Percentiles rank a stretch among this genome's conserved stretches.
Conservation (phyloP, 2,113 vertebrate genomes). For the Gopherus evgoodei region DNA sequence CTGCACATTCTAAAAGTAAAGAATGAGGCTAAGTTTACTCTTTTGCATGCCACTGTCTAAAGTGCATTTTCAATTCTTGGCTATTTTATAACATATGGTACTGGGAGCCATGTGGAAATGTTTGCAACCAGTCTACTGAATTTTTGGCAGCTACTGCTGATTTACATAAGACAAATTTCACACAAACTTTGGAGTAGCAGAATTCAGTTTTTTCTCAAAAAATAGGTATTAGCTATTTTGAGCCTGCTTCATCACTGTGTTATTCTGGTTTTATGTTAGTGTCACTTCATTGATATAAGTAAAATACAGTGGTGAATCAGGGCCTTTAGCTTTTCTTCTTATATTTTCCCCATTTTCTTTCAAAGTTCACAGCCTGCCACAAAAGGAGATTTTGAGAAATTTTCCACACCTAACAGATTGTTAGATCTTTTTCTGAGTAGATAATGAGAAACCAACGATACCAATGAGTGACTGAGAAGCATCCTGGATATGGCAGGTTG, state of each 20-base stretch:
- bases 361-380: background rate
- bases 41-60: constrained; percentile 69
- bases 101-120: constrained; percentile 61
- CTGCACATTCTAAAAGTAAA: constrained; percentile 73
- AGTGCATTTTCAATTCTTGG: constrained; percentile 66
- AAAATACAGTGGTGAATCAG: background rate
- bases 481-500: background rate
- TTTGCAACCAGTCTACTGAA: constrained; percentile 54
- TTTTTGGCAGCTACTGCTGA: constrained; percentile 32
- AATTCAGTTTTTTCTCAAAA: background rate
- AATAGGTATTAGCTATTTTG: background rate
- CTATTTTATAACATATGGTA: constrained; percentile 45
- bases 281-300: background rate
- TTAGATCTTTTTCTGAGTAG: background rate
- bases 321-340: background rate
- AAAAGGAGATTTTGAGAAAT: background rate
- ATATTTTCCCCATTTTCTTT: constrained; percentile 26
- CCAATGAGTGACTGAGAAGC: background rate
- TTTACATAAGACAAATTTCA: constrained; percentile 34
- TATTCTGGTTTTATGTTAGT: background rate
- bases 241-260: background rate
- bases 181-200: constrained; percentile 10
- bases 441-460: background rate
- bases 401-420: constrained; percentile 35
- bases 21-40: constrained; percentile 70